Evolutionary conservation across 2,888 invertebrate species (phyloP).

Genomic region (Sinelater perroti): DNA sequence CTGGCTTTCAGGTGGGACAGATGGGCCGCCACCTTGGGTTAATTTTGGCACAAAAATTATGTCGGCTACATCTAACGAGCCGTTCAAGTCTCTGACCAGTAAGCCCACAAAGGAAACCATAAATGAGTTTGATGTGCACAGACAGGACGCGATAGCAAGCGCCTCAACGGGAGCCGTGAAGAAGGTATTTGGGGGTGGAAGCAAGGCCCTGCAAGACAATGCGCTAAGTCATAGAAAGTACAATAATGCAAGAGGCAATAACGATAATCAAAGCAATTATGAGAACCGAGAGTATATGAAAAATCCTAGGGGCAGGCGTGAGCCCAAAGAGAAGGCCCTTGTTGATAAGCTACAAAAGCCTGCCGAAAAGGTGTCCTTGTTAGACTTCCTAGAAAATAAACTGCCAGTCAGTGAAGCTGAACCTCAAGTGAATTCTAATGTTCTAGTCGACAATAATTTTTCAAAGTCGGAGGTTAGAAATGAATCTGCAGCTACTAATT

Average conservation of each 20-base stretch:
- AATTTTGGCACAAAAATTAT: slow-evolving; percentile 85
- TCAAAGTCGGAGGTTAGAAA: neutral
- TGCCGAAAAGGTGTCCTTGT: slow-evolving; percentile 80
- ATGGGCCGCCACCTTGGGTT: slow-evolving; percentile 91
- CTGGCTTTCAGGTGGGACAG: slow-evolving; percentile 67
- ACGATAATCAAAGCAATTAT: slow-evolving; percentile 22
- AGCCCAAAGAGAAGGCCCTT: slow-evolving; percentile 29
- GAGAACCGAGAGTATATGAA: slow-evolving; percentile 55
- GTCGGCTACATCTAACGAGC: slow-evolving; percentile 66
- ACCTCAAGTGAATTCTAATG: slow-evolving; percentile 3
- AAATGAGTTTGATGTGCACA: slow-evolving; percentile 89
- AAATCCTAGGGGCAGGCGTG: slow-evolving; percentile 35
- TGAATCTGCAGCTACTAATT: neutral
- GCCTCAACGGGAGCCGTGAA: slow-evolving; percentile 73
- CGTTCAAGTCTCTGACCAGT: slow-evolving; percentile 74
- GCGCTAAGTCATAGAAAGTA: slow-evolving; percentile 20
- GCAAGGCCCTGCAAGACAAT: slow-evolving; percentile 22
- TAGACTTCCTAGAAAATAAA: slow-evolving; percentile 85
- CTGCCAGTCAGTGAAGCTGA: slow-evolving; percentile 60
- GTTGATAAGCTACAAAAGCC: slow-evolving; percentile 74
- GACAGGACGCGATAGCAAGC: slow-evolving; percentile 89
- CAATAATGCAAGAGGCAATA: slow-evolving; percentile 13
- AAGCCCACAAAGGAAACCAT: slow-evolving; percentile 66
- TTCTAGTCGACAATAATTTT: slow-evolving; percentile 3
- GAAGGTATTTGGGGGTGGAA: slow-evolving; percentile 65